Conservation (phyloP, 2,797 vertebrate species). For the Syngnathus rostellatus region DNA sequence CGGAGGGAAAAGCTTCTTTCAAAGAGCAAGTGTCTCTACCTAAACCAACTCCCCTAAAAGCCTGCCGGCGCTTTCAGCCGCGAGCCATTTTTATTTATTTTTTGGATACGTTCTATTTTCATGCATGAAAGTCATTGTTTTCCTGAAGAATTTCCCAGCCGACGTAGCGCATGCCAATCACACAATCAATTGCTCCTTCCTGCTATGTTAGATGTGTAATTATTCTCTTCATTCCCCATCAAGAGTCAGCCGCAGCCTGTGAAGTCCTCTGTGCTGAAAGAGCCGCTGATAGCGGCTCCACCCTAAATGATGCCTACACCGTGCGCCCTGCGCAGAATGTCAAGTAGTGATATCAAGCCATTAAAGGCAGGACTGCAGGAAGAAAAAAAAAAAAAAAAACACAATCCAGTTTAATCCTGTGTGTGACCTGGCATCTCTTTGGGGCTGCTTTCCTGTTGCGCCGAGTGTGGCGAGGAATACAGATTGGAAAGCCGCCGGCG, state of each 20-base stretch:
- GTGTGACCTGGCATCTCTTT: slow-evolving; percentile 75
- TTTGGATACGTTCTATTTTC: slow-evolving; percentile 53
- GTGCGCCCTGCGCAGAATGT: slow-evolving; percentile 67
- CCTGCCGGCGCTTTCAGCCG: slow-evolving; percentile 64
- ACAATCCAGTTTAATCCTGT: slow-evolving; percentile 75
- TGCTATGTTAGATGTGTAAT: slow-evolving; percentile 68
- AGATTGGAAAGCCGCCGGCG: slow-evolving; percentile 58
- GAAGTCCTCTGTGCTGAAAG: slow-evolving; percentile 68
- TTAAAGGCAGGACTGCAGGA: slow-evolving; percentile 74
- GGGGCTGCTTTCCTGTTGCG: slow-evolving; percentile 73
- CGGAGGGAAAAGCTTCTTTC: slow-evolving; percentile 70
- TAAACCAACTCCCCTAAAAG: slow-evolving; percentile 70
- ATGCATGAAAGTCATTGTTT: slow-evolving; percentile 69
- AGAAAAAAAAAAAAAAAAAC: slow-evolving; percentile 67
- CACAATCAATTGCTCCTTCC: slow-evolving; percentile 66
- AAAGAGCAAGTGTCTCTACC: slow-evolving; percentile 70
- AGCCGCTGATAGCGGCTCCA: slow-evolving; percentile 68
- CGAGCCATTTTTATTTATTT: slow-evolving; percentile 37
- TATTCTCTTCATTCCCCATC: slow-evolving; percentile 69
- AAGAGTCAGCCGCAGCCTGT: slow-evolving; percentile 64
- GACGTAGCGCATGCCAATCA: slow-evolving; percentile 67
- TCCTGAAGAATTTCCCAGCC: slow-evolving; percentile 67
- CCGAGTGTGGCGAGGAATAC: slow-evolving; percentile 67
- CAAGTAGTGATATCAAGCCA: slow-evolving; percentile 75
- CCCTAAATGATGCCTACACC: slow-evolving; percentile 72